Evolutionary conservation across 2,113 vertebrate genomes (phyloP), one percentile per base, ranked within the genome.

Genomic region (Philantomba maxwellii): DNA sequence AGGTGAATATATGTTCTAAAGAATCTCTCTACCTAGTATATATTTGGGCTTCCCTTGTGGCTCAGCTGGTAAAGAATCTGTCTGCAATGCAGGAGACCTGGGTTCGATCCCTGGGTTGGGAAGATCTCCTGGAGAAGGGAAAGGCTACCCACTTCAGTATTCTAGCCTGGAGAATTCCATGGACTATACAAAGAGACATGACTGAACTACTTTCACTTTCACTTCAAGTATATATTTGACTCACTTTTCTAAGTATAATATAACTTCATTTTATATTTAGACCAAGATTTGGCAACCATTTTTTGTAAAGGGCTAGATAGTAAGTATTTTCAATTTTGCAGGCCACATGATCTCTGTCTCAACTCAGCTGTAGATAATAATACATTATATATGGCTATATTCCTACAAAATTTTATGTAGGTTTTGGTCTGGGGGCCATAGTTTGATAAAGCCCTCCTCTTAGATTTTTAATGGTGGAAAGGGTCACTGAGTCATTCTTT

Each of bases 261-360:
- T 39, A 11, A 39, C 49, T 81, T 95, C 21, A 58, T 91, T 93
- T 92, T 90, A 53, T 89, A 45, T 87, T 95, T 96, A 92, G 39
- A 87, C 3, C 13, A 92, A 83, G 51, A 49, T 75, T 77, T 89
- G 70, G 17, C n/a, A 70, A 13, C 49, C 6, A 73, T 78, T 87
- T 75, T 95, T 93, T 96, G 25, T 64, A 28, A 84, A 85, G 12
- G n/a, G 11, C 53, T 55, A 84, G 28, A 73, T 84, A 36, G 66
- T 53, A 78, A 49, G 12, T 49, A 85, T 86, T 95, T 95, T 58
- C 16, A n/a, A 9, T 77, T 87, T 86, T 88, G 9, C 14, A 89
- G 39, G 33, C 43, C 39, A 9, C 84, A 13, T 91, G 45, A 39
- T 62, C 30, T 87, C 49, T 70, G 49, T 62, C 7, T 86, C 23